phyloP scores from a whole-genome alignment of 2,797 vertebrate genomes.

The Benthosema pterotum region DNA sequence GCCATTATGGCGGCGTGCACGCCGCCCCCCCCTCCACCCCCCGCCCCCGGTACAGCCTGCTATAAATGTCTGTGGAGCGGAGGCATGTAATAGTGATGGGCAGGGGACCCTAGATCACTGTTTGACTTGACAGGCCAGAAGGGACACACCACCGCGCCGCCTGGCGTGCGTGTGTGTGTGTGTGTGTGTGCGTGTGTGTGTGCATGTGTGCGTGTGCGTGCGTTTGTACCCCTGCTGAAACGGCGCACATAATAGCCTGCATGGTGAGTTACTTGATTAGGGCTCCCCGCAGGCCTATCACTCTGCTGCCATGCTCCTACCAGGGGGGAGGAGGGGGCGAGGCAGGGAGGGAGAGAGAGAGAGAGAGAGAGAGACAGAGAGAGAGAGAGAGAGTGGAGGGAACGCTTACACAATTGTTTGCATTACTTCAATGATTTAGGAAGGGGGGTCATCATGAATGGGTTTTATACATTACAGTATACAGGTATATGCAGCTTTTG shows the following conservation, averaged over 20 bases:
- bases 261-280: conserved; percentile 88
- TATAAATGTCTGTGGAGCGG: conserved; percentile 62
- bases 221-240: conserved; percentile 50
- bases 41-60: conserved; percentile 53
- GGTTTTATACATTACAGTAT: conserved; percentile 18
- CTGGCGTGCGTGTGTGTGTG: too few relatives aligned
- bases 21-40: too few relatives aligned
- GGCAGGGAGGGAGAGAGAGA: not conserved
- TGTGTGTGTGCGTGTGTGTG: too few relatives aligned
- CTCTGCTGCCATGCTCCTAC: conserved; percentile 77
- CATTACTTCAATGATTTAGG: too few relatives aligned
- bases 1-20: conserved; percentile 65
- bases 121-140: conserved; percentile 59
- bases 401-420: too few relatives aligned
- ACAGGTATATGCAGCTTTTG: too few relatives aligned
- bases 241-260: conserved; percentile 59
- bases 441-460: too few relatives aligned
- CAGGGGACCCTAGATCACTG: conserved; percentile 53
- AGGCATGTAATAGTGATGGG: conserved; percentile 66
- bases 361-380: conserved; percentile 5
- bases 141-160: conserved; percentile 54
- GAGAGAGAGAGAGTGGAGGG: not conserved
- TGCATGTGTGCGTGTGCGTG: too few relatives aligned
- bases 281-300: conserved; percentile 86
- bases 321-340: not conserved